phyloP scores from a whole-genome alignment of 2,113 vertebrate genomes.

The Prunella fulvescens region DNA sequence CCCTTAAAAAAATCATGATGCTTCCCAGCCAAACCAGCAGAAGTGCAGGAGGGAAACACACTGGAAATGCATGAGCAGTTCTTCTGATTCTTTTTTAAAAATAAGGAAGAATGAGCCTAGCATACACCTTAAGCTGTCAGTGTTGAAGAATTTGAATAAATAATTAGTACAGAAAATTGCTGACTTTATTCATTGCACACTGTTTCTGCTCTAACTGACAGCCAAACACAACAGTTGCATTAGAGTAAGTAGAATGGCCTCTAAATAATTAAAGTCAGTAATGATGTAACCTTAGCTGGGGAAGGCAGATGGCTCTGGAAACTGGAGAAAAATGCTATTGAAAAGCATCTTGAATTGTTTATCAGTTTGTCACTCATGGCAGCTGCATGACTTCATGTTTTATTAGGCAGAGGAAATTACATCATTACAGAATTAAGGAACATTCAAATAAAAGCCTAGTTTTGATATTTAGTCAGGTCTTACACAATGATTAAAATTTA shows the following conservation, averaged over 20 bases:
- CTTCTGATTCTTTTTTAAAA: neutral
- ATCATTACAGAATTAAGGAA: neutral
- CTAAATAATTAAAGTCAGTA: conserved; percentile 32
- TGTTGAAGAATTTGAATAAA: neutral
- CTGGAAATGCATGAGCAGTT: neutral
- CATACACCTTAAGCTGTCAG: neutral
- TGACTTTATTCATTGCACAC: neutral
- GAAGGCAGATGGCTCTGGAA: neutral
- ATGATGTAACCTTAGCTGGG: neutral
- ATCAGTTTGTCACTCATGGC: neutral
- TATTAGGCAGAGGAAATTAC: neutral
- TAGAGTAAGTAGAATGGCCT: neutral
- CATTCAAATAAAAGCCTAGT: neutral
- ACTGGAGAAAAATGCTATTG: neutral
- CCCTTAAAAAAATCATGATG: neutral
- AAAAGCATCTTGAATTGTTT: neutral
- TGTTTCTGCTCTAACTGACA: neutral
- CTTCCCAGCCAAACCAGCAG: neutral
- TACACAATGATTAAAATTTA: neutral
- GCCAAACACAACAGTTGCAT: neutral
- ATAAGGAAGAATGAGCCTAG: neutral
- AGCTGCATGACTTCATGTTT: neutral
- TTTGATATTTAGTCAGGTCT: neutral
- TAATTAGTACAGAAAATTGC: neutral
- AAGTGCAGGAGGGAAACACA: neutral